Evolutionary conservation across 2,888 invertebrate genomes (phyloP).

Genomic region (Nymphalis polychloros): DNA sequence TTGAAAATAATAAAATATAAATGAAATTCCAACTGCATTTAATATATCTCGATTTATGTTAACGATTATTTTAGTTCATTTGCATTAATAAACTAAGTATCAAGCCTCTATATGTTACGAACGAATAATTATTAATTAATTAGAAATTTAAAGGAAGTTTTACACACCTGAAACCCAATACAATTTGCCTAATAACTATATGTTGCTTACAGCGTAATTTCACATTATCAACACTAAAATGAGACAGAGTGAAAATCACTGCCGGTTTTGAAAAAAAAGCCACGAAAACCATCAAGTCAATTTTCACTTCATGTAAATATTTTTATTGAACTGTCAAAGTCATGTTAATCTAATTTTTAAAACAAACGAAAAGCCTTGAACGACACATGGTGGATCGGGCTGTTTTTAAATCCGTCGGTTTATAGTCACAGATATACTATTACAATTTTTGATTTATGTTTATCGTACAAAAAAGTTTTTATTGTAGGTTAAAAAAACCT

Average conservation of each 20-base stretch:
- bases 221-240: slow-evolving; percentile 14
- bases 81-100: neutral
- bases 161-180: slow-evolving; percentile 30
- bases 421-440: slow-evolving; percentile 19
- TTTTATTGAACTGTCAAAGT: slow-evolving; percentile 73
- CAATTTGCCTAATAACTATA: slow-evolving; percentile 13
- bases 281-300: slow-evolving; percentile 17
- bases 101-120: slow-evolving; percentile 11
- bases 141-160: slow-evolving; percentile 26
- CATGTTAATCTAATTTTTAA: slow-evolving; percentile 46
- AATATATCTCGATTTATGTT: too few relatives aligned
- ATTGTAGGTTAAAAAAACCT: slow-evolving; percentile 15
- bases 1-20: too few relatives aligned
- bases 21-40: too few relatives aligned
- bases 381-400: slow-evolving; percentile 19
- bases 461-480: slow-evolving; percentile 12
- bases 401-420: slow-evolving; percentile 29
- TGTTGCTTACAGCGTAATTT: slow-evolving; percentile 14
- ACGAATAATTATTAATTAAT: slow-evolving; percentile 15
- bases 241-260: slow-evolving; percentile 5
- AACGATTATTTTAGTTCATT: neutral
- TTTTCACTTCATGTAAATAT: slow-evolving; percentile 60
- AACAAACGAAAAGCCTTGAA: slow-evolving; percentile 26
- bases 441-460: slow-evolving; percentile 2
- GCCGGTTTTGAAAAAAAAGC: slow-evolving; percentile 6